Base-by-base conservation (phyloP, 2,888 invertebrate genomes). In the Pristionchus arcanus region DNA sequence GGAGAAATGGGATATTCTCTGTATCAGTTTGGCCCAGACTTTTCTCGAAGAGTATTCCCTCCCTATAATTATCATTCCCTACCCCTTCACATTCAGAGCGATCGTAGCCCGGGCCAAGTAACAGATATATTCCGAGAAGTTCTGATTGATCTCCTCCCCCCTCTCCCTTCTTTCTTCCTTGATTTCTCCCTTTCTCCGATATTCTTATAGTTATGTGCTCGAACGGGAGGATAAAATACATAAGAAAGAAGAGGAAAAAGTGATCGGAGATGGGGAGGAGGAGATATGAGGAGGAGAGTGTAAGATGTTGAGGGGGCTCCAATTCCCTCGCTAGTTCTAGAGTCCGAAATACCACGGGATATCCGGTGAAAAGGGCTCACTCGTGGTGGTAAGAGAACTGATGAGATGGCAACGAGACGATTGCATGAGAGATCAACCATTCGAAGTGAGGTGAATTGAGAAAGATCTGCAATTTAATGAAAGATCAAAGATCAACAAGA, bases 361-460 rank as follows among this genome's bases (percentile, higher is more conserved):
- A 34, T 71, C 34, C 71, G 34, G 31, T 34, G 77, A 21, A 42
- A 21, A 16, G 16, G 42, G 28, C 83, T 53, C 13, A 83, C 83
- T 25, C 37, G n/a, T 4, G 83, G 55, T 9, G 83, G 83, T 21
- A 83, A 16, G 21, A 83, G 55, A 83, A 55, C 21, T 7, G 83
- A 83, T 28, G 83, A 53, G 28, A 83, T 49, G 19, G 55, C 37
- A 19, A 53, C 9, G 0, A 83, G 49, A 4, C 55, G 28, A 83
- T 83, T 83, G 19, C n/a, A 83, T n/a, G 83, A 83, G n/a, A 83
- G 49, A 83, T 83, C 83, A 3, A 83, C 15, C 31, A 55, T 83
- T 25, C 83, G 83, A 53, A 83, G 83, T 4, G 83, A 83, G 9
- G 49, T 53, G 53, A 83, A 83, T 2, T 53, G 31, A 31, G 83